A percentile compares a stretch with the other conserved stretches of the same genome.
Evolutionary conservation across 2,797 vertebrate genomes (phyloP).

Genomic region (Sebastes cheni): DNA sequence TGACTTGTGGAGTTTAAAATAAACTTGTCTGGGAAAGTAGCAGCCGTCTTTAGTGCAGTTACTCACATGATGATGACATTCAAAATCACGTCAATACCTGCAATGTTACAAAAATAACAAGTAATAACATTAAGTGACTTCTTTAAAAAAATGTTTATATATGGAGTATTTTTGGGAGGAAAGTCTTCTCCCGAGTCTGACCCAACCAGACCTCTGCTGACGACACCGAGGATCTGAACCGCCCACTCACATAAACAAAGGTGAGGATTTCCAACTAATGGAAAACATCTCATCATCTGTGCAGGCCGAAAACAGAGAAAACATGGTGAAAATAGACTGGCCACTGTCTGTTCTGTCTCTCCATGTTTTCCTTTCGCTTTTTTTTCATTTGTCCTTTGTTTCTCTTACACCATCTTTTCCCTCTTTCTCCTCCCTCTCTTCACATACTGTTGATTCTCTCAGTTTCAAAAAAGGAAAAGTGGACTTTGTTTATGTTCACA

Average conservation of each 20-base stretch:
- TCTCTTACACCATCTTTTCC: background rate
- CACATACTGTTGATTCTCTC: background rate
- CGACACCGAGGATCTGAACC: background rate
- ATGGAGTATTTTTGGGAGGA: conserved; percentile 21
- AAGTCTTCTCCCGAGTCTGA: conserved; percentile 12
- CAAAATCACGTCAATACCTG: background rate
- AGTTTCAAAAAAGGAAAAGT: background rate
- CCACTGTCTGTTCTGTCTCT: background rate
- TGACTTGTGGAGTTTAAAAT: conserved; percentile 6
- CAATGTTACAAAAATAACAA: conserved; percentile 7
- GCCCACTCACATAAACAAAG: conserved; percentile 32
- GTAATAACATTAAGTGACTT: background rate
- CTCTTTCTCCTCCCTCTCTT: background rate
- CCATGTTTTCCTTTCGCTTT: background rate
- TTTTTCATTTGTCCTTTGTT: background rate
- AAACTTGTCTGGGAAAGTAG: conserved; percentile 4
- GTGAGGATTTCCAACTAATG: conserved; percentile 26
- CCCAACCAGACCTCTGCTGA: conserved; percentile 18
- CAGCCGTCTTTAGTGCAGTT: background rate
- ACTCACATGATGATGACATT: conserved; percentile 10
- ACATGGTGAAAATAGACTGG: background rate
- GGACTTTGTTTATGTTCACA: background rate
- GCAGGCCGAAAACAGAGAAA: background rate
- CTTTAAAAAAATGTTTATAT: conserved; percentile 12
- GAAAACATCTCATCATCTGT: conserved; percentile 24